Evolutionary conservation across 2,888 invertebrate species (phyloP), one percentile per base, ranked within the genome.

Genomic region (Marronus borbonicus): DNA sequence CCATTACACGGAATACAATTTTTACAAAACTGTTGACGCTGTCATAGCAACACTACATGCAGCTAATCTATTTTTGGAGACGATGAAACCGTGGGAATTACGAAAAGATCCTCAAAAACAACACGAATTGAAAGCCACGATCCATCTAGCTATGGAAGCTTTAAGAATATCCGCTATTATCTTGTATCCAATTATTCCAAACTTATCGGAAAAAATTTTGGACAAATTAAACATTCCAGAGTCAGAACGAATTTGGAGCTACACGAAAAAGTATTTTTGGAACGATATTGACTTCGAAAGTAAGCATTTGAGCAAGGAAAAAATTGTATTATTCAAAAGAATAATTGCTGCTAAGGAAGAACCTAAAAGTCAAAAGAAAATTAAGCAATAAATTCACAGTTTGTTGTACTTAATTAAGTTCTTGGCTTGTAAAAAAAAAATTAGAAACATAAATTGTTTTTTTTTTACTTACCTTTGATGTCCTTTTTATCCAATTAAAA

Each of bases 11-110:
- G 91, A 93, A 79, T 94, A 93, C 85, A 93, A 96, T 84, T 95
- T 97, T 89, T 95, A 97, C 90, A 93, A 93, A 88, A 96, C 92
- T 0, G 93, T 95, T 0, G 96, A 98, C 86, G 90, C 91, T 0
- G 92, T 96, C 0, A 93, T 98, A 88, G 89, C 91, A 12, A 91
- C 93, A 0, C 89, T 98, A 12, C 94, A 95, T 85, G 89, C 92
- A 39, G 93, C 96, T 20, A 99, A 99, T 90, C 89, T 92, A 79
- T 96, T 98, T 90, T 94, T 99, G 84, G 95, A 98, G 85, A 90
- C 93, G 3, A 91, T 93, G 83, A 94, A 95, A 86, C 98, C 98
- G 0, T 99, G 99, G 99, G 92, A 94, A 82, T 90, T 98, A 79
- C 92, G 90, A 76, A 95, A 95, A 85, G 86, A 90, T 10, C 88